phyloP scores from a whole-genome alignment of 2,888 invertebrate genomes.

The Acanthococcus lagerstroemiae region DNA sequence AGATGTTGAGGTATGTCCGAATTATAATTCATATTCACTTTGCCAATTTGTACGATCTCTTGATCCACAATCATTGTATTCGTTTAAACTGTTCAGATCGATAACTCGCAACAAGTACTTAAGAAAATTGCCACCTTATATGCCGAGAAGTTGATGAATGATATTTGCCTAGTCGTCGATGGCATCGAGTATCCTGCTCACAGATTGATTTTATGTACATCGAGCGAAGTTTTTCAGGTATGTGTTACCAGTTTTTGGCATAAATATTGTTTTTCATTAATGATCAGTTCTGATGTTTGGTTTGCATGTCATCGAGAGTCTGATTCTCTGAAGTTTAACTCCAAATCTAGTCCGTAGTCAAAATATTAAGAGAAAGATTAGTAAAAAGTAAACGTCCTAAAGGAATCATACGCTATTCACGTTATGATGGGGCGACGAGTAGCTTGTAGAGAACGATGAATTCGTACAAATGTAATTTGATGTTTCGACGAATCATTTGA shows the following conservation, averaged over 20 bases:
- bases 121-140: slow-evolving; percentile 73
- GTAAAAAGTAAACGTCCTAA: too few relatives aligned
- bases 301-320: too few relatives aligned
- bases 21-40: neutral
- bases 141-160: slow-evolving; percentile 78
- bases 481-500: too few relatives aligned
- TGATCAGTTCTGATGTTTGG: too few relatives aligned
- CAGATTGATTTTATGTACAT: slow-evolving; percentile 80
- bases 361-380: too few relatives aligned
- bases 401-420: too few relatives aligned
- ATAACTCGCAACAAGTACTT: slow-evolving; percentile 71
- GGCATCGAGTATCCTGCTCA: slow-evolving; percentile 76
- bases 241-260: slow-evolving; percentile 31
- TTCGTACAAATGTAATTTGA: too few relatives aligned
- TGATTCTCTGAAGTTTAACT: too few relatives aligned
- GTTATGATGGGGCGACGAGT: too few relatives aligned
- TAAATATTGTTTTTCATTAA: too few relatives aligned
- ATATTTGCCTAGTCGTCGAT: slow-evolving; percentile 74
- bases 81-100: slow-evolving; percentile 52
- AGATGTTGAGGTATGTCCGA: slow-evolving; percentile 17
- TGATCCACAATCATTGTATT: neutral
- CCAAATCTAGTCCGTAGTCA: too few relatives aligned
- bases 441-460: too few relatives aligned
- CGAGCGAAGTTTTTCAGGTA: slow-evolving; percentile 91
- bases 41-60: neutral